These are phyloP conservation scores for Sthenelais limicola DNA, from an alignment of 2,888 invertebrate genomes.

Conservation along the genomic window DNA sequence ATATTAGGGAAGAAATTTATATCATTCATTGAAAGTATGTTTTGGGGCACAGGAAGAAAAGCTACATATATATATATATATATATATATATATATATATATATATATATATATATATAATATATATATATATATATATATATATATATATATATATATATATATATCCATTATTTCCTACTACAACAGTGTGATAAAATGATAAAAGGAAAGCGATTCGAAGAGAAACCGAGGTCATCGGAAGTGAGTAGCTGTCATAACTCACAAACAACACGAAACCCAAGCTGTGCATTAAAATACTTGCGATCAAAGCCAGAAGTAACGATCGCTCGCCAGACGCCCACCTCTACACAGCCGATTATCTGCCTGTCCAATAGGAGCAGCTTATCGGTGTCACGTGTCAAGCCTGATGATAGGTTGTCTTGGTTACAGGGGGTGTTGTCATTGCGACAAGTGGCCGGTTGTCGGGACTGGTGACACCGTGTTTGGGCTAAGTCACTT, in stretches of 20 bases:
- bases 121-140: neutral
- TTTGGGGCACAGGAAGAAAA: neutral
- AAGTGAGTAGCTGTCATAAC: too few species aligned
- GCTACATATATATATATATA: neutral
- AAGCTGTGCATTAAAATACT: too few species aligned
- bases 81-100: neutral
- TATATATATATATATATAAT: neutral
- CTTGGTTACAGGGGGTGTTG: slow-evolving; percentile 25
- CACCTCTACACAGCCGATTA: slow-evolving; percentile 5
- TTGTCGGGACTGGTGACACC: neutral
- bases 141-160: neutral
- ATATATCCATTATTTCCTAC: neutral
- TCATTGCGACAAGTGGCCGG: slow-evolving; percentile 23
- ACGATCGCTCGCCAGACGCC: too few species aligned
- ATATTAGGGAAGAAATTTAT: too few species aligned
- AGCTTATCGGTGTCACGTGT: slow-evolving; percentile 32
- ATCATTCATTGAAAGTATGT: neutral
- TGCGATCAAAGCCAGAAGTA: too few species aligned
- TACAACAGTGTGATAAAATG: too few species aligned
- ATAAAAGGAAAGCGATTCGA: neutral
- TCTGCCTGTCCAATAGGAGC: slow-evolving; percentile 23
- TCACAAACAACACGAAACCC: too few species aligned
- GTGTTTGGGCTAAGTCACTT: too few species aligned
- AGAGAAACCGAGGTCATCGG: neutral
- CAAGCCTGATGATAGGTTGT: slow-evolving; percentile 30